Evolutionary conservation across 1,140 invertebrate genomes (phyloP).

Genomic region (Listronotus oregonensis): DNA sequence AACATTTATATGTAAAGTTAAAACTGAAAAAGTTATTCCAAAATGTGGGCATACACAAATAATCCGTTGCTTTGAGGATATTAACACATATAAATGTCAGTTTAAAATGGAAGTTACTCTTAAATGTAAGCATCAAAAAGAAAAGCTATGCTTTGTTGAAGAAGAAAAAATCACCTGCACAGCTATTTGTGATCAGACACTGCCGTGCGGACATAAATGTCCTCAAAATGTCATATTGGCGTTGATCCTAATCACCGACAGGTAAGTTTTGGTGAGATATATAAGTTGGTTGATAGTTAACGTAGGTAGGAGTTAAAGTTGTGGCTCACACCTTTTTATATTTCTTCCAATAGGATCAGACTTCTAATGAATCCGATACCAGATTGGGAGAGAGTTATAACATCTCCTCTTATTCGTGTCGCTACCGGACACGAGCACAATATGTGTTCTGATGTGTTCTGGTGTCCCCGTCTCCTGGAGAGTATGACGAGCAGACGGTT

Average conservation of each 20-base stretch:
- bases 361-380: too few species aligned
- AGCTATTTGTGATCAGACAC: background rate
- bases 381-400: too few species aligned
- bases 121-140: background rate
- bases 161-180: background rate
- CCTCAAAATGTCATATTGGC: background rate
- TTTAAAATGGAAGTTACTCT: constrained; percentile 4
- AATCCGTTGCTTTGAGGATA: background rate
- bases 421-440: too few species aligned
- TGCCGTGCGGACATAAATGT: constrained; percentile 3
- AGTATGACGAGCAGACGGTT: too few species aligned
- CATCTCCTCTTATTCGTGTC: too few species aligned
- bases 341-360: too few species aligned
- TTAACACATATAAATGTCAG: background rate
- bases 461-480: too few species aligned
- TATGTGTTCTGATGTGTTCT: too few species aligned
- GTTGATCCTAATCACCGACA: background rate
- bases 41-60: constrained; percentile 3
- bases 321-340: too few species aligned
- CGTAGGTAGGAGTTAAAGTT: too few species aligned
- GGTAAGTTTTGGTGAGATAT: too few species aligned
- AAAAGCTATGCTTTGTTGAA: background rate
- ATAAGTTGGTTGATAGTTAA: too few species aligned
- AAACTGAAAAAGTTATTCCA: background rate
- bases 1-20: background rate